Conservation (phyloP, 2,888 invertebrate species). For the Eretmocerus hayati region DNA sequence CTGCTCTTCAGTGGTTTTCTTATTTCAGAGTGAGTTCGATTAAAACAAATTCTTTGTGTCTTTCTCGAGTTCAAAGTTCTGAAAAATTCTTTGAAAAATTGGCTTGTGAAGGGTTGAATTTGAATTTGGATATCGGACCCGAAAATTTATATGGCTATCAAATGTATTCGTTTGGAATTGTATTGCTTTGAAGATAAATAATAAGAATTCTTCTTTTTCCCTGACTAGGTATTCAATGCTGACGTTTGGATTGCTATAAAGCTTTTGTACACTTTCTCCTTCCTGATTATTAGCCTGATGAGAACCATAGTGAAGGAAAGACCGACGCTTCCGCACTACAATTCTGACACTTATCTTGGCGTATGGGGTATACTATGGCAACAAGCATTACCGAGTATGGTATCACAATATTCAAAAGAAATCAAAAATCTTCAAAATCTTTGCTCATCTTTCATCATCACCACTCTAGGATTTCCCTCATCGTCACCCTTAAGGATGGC, state of each 20-base stretch:
- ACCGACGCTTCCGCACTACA: background rate
- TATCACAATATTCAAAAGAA: too few relatives aligned
- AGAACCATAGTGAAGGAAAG: background rate
- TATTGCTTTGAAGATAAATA: too few relatives aligned
- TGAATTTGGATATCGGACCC: too few relatives aligned
- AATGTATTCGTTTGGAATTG: too few relatives aligned
- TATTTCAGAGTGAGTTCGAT: conserved; percentile 24
- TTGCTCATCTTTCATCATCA: too few relatives aligned
- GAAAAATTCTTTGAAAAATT: too few relatives aligned
- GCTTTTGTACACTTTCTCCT: background rate
- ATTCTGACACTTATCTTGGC: conserved; percentile 3
- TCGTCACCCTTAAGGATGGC: background rate
- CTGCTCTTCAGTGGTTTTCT: conserved; percentile 23
- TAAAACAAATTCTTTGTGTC: too few relatives aligned
- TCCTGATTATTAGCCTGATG: background rate
- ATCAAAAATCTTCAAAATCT: too few relatives aligned
- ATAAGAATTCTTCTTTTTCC: background rate
- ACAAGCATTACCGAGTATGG: conserved; percentile 21
- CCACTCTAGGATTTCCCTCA: background rate
- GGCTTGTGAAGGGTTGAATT: too few relatives aligned
- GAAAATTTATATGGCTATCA: too few relatives aligned
- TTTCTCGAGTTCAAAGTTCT: too few relatives aligned
- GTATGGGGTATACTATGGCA: conserved; percentile 23
- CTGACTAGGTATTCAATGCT: background rate
- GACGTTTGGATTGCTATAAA: background rate